Evolutionary conservation across 2,888 invertebrate genomes (phyloP).

Genomic region (Germaria angustata): DNA sequence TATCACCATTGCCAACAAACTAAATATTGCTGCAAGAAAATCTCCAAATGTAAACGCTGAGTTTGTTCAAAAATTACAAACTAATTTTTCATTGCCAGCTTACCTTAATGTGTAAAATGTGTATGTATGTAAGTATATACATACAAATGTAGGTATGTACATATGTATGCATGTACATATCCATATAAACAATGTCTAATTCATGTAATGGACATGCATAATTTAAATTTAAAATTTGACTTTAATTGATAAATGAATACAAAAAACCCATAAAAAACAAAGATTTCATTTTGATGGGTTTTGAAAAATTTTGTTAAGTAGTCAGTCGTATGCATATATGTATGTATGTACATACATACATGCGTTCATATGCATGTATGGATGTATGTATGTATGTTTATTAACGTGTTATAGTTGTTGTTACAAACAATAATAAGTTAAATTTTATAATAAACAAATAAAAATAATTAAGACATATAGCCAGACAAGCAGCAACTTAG

Average conservation of each 20-base stretch:
- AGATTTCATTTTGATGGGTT: background rate
- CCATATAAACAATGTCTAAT: background rate
- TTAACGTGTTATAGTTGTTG: background rate
- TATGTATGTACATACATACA: no score
- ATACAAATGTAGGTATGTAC: background rate
- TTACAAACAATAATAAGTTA: slow-evolving; percentile 5
- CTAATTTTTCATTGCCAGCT: no score
- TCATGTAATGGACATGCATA: background rate
- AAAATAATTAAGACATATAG: slow-evolving; percentile 33
- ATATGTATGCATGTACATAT: background rate
- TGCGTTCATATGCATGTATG: no score
- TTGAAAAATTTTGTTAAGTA: background rate
- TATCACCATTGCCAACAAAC: no score
- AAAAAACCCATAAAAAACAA: background rate
- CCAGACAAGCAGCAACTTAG: slow-evolving; percentile 2
- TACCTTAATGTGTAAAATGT: no score
- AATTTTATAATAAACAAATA: slow-evolving; percentile 30
- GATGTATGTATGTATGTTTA: no score
- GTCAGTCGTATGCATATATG: no score
- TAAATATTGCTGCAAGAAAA: no score
- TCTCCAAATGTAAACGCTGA: no score
- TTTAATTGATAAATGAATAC: slow-evolving; percentile 14
- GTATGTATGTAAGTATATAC: no score
- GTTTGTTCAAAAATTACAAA: no score
- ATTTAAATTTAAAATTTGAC: background rate